Conservation (phyloP, 1,140 invertebrate species). For the Zaprionus tsacasi region DNA sequence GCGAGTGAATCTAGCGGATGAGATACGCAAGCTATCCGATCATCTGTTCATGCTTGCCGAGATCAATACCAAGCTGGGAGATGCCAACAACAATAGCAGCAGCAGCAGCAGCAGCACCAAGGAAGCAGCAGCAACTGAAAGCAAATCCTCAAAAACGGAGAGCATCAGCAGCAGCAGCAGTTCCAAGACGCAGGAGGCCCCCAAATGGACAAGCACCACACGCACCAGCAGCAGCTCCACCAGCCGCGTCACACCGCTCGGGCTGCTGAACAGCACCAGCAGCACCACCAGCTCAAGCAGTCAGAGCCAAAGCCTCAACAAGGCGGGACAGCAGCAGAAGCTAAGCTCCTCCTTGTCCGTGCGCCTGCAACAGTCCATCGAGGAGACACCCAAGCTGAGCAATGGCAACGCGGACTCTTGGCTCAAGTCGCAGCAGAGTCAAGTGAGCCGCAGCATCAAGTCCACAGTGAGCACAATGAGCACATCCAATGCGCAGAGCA, state of each 20-base stretch:
- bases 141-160: constrained; percentile 2
- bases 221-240: constrained; percentile 41
- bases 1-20: constrained; percentile 89
- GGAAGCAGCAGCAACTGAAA: not conserved
- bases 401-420: constrained; percentile 52
- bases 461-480: constrained; percentile 57
- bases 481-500: constrained; percentile 59
- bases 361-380: constrained; percentile 77
- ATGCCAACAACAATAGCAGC: constrained; percentile 82
- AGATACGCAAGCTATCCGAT: constrained; percentile 91
- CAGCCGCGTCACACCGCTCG: constrained; percentile 36
- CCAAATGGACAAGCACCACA: constrained; percentile 49
- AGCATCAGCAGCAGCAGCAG: constrained; percentile 30
- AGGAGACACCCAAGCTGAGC: constrained; percentile 77
- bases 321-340: constrained; percentile 56
- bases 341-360: constrained; percentile 66
- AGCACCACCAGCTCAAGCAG: constrained; percentile 43
- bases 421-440: constrained; percentile 37
- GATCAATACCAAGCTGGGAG: constrained; percentile 87
- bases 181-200: constrained; percentile 38
- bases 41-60: constrained; percentile 90
- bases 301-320: constrained; percentile 36
- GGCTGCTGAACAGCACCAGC: constrained; percentile 30
- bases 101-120: constrained; percentile 3
- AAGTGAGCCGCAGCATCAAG: constrained; percentile 37